Conservation (phyloP, 2,888 invertebrate species). For the Epistrophe eligans region DNA sequence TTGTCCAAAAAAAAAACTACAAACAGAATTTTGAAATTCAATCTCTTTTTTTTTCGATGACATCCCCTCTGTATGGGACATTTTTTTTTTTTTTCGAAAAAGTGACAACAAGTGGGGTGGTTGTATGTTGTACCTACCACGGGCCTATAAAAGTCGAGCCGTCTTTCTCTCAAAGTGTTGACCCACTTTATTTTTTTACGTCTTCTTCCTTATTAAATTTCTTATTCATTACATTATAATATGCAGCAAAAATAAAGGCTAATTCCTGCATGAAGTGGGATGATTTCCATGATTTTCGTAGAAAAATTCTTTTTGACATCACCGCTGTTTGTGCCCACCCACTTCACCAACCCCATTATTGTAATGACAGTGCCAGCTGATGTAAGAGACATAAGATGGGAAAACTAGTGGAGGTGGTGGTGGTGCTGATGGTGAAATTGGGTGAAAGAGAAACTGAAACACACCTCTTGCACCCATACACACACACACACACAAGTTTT, state of each 20-base stretch:
- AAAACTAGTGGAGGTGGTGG: neutral
- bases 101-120: constrained; percentile 73
- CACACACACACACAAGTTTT: constrained; percentile 6
- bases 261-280: constrained; percentile 25
- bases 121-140: constrained; percentile 34
- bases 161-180: constrained; percentile 38
- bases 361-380: constrained; percentile 66
- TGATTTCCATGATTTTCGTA: constrained; percentile 38
- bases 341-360: constrained; percentile 52
- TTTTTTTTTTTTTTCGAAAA: constrained; percentile 12
- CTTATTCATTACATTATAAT: constrained; percentile 51
- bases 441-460: constrained; percentile 40
- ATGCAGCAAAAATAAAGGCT: constrained; percentile 16
- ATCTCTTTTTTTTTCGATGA: constrained; percentile 16
- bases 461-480: constrained; percentile 32
- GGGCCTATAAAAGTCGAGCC: constrained; percentile 8
- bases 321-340: constrained; percentile 19
- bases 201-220: constrained; percentile 45
- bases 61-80: constrained; percentile 1
- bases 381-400: constrained; percentile 58
- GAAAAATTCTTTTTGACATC: constrained; percentile 66
- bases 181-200: constrained; percentile 48
- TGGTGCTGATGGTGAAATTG: constrained; percentile 33
- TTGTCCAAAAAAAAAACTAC: constrained; percentile 12
- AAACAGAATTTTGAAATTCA: constrained; percentile 54